A percentile compares a stretch with the other conserved stretches of the same genome.
These are phyloP conservation scores for Chaetogeoica ovagalla DNA, from an alignment of 2,888 invertebrate genomes.

Conservation along the genomic window DNA sequence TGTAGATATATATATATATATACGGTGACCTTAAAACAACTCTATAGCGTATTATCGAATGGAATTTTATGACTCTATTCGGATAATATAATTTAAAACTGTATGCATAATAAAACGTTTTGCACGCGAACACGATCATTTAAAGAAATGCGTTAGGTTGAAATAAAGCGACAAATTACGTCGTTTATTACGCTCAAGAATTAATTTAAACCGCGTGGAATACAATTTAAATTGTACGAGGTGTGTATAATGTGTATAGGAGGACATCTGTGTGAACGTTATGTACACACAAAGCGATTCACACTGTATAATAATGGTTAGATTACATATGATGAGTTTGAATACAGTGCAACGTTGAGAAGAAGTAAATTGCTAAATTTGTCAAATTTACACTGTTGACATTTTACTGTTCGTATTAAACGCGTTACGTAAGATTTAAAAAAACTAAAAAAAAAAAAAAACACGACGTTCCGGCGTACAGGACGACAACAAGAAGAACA, in stretches of 20 bases:
- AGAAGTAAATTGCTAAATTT: no score
- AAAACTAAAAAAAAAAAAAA: not conserved
- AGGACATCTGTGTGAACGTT: no score
- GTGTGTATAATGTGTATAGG: not conserved
- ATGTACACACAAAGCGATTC: no score
- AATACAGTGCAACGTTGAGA: no score
- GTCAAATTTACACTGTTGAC: no score
- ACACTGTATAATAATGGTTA: no score
- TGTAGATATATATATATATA: no score
- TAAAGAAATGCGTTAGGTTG: slow-evolving; percentile 14
- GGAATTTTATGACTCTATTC: slow-evolving; percentile 30
- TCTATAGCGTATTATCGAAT: slow-evolving; percentile 8
- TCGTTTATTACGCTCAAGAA: not conserved
- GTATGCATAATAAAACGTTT: not conserved
- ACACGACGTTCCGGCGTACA: not conserved
- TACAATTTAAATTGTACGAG: not conserved
- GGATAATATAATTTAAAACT: not conserved
- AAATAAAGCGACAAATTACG: slow-evolving; percentile 28
- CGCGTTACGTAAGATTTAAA: not conserved
- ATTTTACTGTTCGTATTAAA: no score
- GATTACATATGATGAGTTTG: no score
- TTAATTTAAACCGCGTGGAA: not conserved
- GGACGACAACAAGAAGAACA: not conserved
- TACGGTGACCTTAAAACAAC: slow-evolving; percentile 21
- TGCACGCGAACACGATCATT: slow-evolving; percentile 1